phyloP scores from a whole-genome alignment of 2,113 vertebrate genomes.

The Rhizomys pruinosus region DNA sequence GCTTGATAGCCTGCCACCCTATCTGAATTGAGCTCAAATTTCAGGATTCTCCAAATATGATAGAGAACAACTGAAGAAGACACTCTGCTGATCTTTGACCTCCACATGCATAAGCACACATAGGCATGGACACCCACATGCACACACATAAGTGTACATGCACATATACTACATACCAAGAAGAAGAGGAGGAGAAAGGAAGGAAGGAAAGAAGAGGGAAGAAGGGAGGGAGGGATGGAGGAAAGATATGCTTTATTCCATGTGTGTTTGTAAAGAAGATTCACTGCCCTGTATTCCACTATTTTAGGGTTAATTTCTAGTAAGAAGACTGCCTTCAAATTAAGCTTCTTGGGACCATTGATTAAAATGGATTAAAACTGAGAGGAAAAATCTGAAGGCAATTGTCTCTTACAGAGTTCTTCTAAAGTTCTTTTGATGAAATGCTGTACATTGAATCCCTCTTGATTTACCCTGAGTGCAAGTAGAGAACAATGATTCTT shows the following conservation, averaged over 20 bases:
- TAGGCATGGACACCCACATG: neutral
- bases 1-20: too few species aligned
- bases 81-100: neutral
- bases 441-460: constrained; percentile 70
- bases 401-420: constrained; percentile 66
- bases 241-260: neutral
- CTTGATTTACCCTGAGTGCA: constrained; percentile 57
- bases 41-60: neutral
- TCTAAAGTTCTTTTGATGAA: constrained; percentile 59
- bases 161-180: neutral
- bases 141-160: too few species aligned
- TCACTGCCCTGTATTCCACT: constrained; percentile 15
- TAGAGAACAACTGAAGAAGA: neutral
- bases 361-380: constrained; percentile 79
- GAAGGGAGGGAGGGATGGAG: neutral
- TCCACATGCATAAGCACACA: neutral
- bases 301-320: constrained; percentile 49
- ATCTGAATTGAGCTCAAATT: neutral
- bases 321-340: constrained; percentile 64
- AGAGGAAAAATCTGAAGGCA: constrained; percentile 45
- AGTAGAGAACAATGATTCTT: constrained; percentile 72
- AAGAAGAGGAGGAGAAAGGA: too few species aligned
- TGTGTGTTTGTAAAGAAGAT: constrained; percentile 41
- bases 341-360: constrained; percentile 60
- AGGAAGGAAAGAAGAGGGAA: neutral